A percentile compares a stretch with the other conserved stretches of the same genome.
Evolutionary conservation across 2,888 invertebrate genomes (phyloP).

Genomic region (Idaea dimidiata): DNA sequence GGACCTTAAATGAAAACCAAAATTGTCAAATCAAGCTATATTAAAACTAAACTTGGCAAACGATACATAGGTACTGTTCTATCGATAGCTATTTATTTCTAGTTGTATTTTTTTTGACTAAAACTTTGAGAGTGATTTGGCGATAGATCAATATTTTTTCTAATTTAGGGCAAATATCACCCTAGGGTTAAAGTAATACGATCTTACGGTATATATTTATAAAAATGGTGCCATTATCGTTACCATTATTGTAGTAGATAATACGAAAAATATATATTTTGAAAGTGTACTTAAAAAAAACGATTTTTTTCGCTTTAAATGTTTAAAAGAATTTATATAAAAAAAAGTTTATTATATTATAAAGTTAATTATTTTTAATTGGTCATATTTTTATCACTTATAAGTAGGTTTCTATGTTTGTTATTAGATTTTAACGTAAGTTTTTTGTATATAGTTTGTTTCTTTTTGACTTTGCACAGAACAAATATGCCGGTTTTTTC

Average conservation of each 20-base stretch:
- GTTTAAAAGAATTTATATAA: conserved; percentile 10
- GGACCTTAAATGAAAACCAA: too few relatives aligned
- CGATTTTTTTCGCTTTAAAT: conserved; percentile 22
- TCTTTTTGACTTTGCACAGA: not conserved
- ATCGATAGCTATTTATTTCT: too few relatives aligned
- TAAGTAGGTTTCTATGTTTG: not conserved
- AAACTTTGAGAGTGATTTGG: too few relatives aligned
- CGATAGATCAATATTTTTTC: too few relatives aligned
- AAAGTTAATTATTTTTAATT: not conserved
- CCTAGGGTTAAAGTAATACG: conserved; percentile 7
- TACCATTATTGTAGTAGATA: conserved; percentile 59
- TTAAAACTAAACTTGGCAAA: too few relatives aligned
- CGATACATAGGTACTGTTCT: too few relatives aligned
- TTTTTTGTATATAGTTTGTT: not conserved
- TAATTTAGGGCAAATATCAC: too few relatives aligned
- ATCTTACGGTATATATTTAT: too few relatives aligned
- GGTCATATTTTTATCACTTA: not conserved
- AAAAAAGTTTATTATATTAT: conserved; percentile 2
- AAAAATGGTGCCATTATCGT: conserved; percentile 70
- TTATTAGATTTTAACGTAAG: not conserved
- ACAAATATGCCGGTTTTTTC: not conserved
- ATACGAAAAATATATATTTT: conserved; percentile 41
- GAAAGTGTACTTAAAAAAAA: conserved; percentile 36
- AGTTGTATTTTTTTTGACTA: too few relatives aligned
- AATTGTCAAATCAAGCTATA: too few relatives aligned